Evolutionary conservation across 2,113 vertebrate genomes (phyloP).

Genomic region (Hypanus sabinus): DNA sequence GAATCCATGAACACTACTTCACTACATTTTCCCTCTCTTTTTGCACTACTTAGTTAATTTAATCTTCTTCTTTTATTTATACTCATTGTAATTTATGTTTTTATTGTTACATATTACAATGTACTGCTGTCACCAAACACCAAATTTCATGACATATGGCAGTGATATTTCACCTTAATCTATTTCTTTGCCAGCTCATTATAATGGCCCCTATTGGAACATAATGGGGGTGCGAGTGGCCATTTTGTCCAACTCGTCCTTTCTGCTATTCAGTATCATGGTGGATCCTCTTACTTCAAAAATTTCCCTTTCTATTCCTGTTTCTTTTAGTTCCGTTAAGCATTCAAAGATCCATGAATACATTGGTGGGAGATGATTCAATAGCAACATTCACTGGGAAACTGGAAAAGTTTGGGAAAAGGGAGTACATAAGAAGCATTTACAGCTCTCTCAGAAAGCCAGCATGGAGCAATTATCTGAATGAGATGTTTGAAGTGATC

Average conservation of each 20-base stretch:
- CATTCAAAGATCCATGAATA: neutral
- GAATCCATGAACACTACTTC: too few species aligned
- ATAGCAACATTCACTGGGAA: neutral
- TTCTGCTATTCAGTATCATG: neutral
- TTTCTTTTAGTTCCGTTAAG: neutral
- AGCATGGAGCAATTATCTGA: neutral
- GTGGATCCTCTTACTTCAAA: neutral
- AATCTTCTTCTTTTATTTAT: too few species aligned
- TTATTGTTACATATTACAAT: too few species aligned
- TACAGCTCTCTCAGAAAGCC: neutral
- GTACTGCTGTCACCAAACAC: too few species aligned
- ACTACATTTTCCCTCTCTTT: too few species aligned
- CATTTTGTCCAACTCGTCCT: neutral
- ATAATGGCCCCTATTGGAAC: neutral
- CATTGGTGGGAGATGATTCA: neutral
- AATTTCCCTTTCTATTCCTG: neutral
- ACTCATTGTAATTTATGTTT: too few species aligned
- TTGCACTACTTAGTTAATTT: too few species aligned
- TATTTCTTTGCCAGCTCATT: neutral
- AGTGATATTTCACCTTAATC: neutral
- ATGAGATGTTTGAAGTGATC: neutral
- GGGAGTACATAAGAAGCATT: neutral
- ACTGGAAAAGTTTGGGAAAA: neutral
- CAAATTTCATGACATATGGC: too few species aligned
- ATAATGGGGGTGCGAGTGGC: neutral